These are phyloP conservation scores for Hemiscyllium ocellatum DNA, from an alignment of 2,113 vertebrate genomes.

Conservation along the genomic window DNA sequence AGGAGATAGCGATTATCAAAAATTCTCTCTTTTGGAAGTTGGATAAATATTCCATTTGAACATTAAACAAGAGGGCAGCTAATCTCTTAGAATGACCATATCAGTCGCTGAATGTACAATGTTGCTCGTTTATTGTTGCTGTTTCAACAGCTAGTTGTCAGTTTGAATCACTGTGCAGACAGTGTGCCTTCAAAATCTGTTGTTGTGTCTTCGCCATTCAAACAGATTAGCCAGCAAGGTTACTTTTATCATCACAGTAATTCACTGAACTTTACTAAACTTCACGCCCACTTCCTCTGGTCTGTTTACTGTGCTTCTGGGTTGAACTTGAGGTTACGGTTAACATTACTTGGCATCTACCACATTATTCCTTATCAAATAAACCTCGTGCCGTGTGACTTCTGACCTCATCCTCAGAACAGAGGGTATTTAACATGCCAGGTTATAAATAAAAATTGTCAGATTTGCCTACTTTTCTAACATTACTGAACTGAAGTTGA, in stretches of 20 bases:
- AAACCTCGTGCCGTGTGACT: no score
- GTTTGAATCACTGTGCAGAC: neutral
- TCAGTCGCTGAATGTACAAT: neutral
- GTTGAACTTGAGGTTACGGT: neutral
- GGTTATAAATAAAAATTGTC: neutral
- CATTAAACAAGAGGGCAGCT: neutral
- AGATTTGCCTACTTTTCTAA: neutral
- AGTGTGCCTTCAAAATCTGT: slow-evolving; percentile 2
- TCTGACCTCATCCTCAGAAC: neutral
- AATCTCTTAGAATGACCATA: slow-evolving; percentile 5
- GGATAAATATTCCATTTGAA: slow-evolving; percentile 17
- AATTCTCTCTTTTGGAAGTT: slow-evolving; percentile 8
- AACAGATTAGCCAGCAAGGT: neutral
- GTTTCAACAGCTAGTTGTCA: neutral
- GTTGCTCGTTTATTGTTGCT: neutral
- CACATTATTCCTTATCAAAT: neutral
- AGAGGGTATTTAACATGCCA: neutral
- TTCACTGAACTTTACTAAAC: neutral
- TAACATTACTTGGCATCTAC: neutral
- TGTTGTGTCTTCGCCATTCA: slow-evolving; percentile 15
- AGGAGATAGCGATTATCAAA: neutral
- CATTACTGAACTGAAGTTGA: neutral
- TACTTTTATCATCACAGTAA: neutral
- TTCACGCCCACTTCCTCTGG: neutral
- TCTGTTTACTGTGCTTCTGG: neutral